Evolutionary conservation across 2,888 invertebrate genomes (phyloP).

Genomic region (Chorisops tibialis): DNA sequence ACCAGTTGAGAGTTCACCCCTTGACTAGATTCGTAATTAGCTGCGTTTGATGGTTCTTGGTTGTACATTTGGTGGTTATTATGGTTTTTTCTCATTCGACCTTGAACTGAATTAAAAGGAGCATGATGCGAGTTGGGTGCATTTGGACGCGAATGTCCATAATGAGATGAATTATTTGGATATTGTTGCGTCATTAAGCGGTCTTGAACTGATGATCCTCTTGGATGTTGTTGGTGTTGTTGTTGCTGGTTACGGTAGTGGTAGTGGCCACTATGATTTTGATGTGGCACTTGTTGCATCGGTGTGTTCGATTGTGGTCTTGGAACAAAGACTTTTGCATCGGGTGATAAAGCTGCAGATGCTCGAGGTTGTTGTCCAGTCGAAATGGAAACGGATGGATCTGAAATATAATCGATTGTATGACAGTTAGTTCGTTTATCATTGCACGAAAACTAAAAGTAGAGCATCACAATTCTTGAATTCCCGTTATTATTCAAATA

Average conservation of each 20-base stretch:
- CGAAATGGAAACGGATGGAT: neutral
- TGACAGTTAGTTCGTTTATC: neutral
- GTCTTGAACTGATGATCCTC: neutral
- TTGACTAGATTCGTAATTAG: constrained; percentile 20
- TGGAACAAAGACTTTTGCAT: constrained; percentile 40
- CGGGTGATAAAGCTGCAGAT: constrained; percentile 33
- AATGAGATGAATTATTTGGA: constrained; percentile 7
- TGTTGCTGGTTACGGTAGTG: neutral
- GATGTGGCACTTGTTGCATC: constrained; percentile 21
- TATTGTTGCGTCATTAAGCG: constrained; percentile 8
- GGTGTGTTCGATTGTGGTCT: neutral
- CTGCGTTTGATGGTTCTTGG: constrained; percentile 38
- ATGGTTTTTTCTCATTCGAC: constrained; percentile 36
- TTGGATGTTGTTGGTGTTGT: neutral
- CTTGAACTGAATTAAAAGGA: constrained; percentile 37
- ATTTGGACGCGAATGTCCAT: constrained; percentile 2
- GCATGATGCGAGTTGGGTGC: constrained; percentile 2
- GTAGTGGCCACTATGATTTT: neutral
- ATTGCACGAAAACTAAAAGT: neutral
- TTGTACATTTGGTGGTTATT: neutral
- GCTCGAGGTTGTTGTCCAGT: neutral
- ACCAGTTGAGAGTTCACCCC: constrained; percentile 21
- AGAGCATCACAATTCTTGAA: neutral
- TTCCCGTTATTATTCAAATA: too few species aligned
- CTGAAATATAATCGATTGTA: neutral